Conservation (phyloP, 2,113 vertebrate species). For the Pituophis catenifer region DNA sequence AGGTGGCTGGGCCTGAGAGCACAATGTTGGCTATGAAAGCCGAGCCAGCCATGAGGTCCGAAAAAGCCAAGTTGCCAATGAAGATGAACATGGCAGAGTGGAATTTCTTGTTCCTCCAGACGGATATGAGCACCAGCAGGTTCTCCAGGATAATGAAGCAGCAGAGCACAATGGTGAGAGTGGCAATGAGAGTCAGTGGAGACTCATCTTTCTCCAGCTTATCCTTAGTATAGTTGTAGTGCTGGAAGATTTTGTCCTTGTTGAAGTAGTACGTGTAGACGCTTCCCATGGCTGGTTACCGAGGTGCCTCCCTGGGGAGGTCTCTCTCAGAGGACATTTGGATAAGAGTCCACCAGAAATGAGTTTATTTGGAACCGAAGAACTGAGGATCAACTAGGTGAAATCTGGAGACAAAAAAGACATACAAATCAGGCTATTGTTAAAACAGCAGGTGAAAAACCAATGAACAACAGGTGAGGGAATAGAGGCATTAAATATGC, state of each 20-base stretch:
- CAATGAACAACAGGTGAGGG: too few species aligned
- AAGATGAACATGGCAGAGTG: constrained; percentile 97
- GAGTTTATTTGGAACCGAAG: background rate
- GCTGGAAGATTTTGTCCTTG: constrained; percentile 71
- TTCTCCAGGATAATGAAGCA: constrained; percentile 90
- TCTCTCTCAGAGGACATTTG: constrained; percentile 35
- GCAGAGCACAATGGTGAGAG: constrained; percentile 81
- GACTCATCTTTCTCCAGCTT: constrained; percentile 3
- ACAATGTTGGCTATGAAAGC: constrained; percentile 90
- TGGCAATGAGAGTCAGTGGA: constrained; percentile 57
- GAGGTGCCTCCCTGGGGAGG: constrained; percentile 24
- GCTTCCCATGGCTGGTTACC: constrained; percentile 74
- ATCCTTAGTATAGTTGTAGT: constrained; percentile 82
- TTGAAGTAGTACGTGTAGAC: constrained; percentile 88
- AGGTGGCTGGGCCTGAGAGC: constrained; percentile 81
- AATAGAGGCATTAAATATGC: background rate
- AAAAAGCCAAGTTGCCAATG: constrained; percentile 92
- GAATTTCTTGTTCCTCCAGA: constrained; percentile 90
- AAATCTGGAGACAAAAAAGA: background rate
- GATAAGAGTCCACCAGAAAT: constrained; percentile 2
- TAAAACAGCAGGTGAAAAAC: background rate
- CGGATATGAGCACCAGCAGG: constrained; percentile 84
- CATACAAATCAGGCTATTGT: background rate
- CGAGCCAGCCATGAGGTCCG: constrained; percentile 85
- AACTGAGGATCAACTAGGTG: background rate